Evolutionary conservation across 2,797 vertebrate genomes (phyloP).

Genomic region (Harpagifer antarcticus): DNA sequence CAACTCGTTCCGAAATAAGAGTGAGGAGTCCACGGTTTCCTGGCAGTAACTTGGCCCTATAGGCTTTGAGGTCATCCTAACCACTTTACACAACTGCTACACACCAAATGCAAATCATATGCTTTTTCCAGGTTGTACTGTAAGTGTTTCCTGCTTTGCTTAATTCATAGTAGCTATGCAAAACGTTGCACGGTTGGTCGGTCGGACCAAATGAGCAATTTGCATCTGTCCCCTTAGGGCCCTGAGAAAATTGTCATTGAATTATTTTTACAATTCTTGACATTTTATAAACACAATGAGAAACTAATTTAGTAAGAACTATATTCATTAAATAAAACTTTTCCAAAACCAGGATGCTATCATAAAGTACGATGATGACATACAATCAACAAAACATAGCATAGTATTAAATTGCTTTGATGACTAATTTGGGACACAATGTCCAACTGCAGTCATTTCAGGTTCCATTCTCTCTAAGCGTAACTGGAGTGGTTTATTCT

Average conservation of each 20-base stretch:
- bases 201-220: not conserved
- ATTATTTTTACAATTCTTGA: not conserved
- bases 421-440: conserved; percentile 17
- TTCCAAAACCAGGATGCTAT: not conserved
- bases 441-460: conserved; percentile 18
- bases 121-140: not conserved
- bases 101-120: not conserved
- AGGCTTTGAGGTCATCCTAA: not conserved
- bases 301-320: conserved; percentile 5
- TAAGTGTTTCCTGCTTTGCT: not conserved
- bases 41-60: not conserved
- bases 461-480: conserved; percentile 1
- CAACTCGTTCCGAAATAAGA: not conserved
- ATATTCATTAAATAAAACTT: not conserved
- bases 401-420: conserved; percentile 18
- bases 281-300: not conserved
- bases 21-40: not conserved
- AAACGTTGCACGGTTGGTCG: not conserved
- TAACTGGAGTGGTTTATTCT: not conserved
- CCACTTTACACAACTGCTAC: not conserved
- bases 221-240: not conserved
- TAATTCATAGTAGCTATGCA: not conserved
- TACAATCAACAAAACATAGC: conserved; percentile 1
- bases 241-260: not conserved
- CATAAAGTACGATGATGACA: not conserved